phyloP scores from a whole-genome alignment of 1,140 invertebrate species.

The Belonocnema kinseyi region DNA sequence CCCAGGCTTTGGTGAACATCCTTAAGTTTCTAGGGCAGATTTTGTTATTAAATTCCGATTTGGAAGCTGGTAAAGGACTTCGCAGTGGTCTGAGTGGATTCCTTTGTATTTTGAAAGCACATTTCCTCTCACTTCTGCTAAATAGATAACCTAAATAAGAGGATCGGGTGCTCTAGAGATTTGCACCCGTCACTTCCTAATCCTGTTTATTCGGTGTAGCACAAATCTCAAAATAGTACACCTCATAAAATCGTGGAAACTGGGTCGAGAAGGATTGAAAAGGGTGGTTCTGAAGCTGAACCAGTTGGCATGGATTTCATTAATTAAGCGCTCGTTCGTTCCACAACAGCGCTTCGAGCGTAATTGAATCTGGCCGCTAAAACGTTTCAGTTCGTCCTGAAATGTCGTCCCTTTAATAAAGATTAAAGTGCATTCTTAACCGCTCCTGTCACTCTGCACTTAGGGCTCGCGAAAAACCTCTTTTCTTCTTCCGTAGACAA shows the following conservation, averaged over 20 bases:
- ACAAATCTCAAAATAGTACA: constrained; percentile 15
- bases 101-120: not conserved
- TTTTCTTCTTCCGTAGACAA: constrained; percentile 15
- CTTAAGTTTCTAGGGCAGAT: no score
- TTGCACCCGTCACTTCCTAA: not conserved
- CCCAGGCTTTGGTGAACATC: no score
- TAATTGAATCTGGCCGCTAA: constrained; percentile 62
- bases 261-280: not conserved
- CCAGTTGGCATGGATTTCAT: constrained; percentile 65
- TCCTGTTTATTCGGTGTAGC: not conserved
- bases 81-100: no score
- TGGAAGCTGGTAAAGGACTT: no score
- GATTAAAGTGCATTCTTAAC: constrained; percentile 51
- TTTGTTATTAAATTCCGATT: no score
- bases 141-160: not conserved
- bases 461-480: not conserved
- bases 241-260: constrained; percentile 15
- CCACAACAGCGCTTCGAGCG: constrained; percentile 58
- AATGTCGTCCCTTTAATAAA: constrained; percentile 49
- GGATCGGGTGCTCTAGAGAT: not conserved
- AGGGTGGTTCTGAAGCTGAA: constrained; percentile 14
- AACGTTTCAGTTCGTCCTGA: constrained; percentile 49
- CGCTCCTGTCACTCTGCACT: constrained; percentile 1
- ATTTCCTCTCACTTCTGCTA: not conserved
- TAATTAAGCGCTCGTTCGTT: constrained; percentile 65